These are phyloP conservation scores for Schlechtendalia chinensis DNA, from an alignment of 1,140 invertebrate genomes.

Conservation along the genomic window DNA sequence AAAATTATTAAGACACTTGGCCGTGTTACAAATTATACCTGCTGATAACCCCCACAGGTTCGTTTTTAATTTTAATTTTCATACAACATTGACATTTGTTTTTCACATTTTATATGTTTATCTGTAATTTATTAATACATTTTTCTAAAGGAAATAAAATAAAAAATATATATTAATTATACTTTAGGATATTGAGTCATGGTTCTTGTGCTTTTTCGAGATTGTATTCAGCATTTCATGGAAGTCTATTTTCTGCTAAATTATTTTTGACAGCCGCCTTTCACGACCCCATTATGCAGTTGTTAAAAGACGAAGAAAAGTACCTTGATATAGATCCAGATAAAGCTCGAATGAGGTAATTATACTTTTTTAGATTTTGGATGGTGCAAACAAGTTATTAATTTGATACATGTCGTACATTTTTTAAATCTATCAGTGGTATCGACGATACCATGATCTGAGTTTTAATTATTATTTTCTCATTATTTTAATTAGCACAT, in stretches of 20 bases:
- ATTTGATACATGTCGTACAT: not conserved
- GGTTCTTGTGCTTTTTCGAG: constrained; percentile 84
- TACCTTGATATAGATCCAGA: constrained; percentile 90
- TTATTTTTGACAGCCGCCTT: constrained; percentile 90
- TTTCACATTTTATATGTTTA: no score
- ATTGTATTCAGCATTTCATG: constrained; percentile 86
- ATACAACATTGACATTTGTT: no score
- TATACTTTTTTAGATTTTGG: no score
- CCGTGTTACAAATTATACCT: constrained; percentile 77
- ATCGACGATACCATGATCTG: no score
- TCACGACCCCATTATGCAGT: constrained; percentile 84
- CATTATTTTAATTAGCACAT: no score
- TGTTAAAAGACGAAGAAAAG: constrained; percentile 90
- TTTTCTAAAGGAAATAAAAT: not conserved
- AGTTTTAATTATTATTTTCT: no score
- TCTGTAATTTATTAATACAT: not conserved
- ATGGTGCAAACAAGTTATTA: constrained; percentile 53
- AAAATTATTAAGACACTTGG: constrained; percentile 74
- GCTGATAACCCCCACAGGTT: constrained; percentile 79
- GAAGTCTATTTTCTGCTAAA: constrained; percentile 85
- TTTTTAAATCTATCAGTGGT: no score
- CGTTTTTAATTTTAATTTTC: constrained; percentile 51
- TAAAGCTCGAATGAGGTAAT: constrained; percentile 69
- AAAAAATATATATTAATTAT: constrained; percentile 34
- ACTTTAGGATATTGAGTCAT: constrained; percentile 70